Evolutionary conservation across 23 tunicate species (phyloP).

Genomic region (Styela clava): DNA sequence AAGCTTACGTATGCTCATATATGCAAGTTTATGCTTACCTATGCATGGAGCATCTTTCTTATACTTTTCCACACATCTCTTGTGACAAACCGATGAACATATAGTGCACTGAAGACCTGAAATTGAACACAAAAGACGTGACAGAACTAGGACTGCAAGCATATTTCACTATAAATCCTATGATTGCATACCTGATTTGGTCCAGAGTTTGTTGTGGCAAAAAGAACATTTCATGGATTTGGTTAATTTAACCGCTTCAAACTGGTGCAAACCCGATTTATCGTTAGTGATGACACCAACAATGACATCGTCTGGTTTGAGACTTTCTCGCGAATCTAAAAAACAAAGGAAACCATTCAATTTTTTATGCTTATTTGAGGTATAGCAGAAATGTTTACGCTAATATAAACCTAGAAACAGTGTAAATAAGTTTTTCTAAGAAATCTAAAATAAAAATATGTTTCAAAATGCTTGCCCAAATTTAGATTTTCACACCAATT

Average conservation of each 20-base stretch:
- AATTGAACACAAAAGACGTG: too few species aligned
- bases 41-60: neutral
- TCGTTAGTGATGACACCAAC: slow-evolving; percentile 9
- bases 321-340: neutral
- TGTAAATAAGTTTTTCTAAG: too few species aligned
- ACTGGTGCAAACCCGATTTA: slow-evolving; percentile 16
- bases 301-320: neutral
- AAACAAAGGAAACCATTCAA: neutral
- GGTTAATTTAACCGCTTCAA: slow-evolving; percentile 11
- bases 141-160: too few species aligned
- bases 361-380: too few species aligned
- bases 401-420: too few species aligned
- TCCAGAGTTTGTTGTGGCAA: slow-evolving; percentile 29
- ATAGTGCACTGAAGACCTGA: slow-evolving; percentile 18
- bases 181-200: slow-evolving; percentile 30
- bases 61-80: slow-evolving; percentile 17
- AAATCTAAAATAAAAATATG: too few species aligned
- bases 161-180: too few species aligned
- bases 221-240: slow-evolving; percentile 8
- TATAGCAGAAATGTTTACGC: too few species aligned
- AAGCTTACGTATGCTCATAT: too few species aligned
- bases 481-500: too few species aligned
- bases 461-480: too few species aligned
- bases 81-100: slow-evolving; percentile 25
- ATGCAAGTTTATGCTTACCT: slow-evolving; percentile 9